Conservation (phyloP, 1,140 invertebrate genomes). For the Eumeta japonica region DNA sequence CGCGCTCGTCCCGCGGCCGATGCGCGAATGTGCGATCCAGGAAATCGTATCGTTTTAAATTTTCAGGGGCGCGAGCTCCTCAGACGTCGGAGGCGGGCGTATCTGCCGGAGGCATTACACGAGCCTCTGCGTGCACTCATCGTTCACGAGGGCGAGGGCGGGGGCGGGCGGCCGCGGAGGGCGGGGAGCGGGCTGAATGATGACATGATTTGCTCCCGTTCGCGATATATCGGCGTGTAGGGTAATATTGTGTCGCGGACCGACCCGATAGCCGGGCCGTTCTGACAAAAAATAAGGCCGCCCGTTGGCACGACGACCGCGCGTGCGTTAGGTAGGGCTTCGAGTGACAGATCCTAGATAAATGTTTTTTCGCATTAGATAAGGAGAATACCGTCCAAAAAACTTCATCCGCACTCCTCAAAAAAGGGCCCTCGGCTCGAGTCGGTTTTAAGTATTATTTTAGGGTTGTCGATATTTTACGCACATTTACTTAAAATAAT, state of each 20-base stretch:
- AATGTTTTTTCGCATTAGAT: conserved; percentile 44
- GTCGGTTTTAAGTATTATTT: no score
- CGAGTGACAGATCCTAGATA: conserved; percentile 51
- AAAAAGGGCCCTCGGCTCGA: no score
- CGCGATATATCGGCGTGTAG: conserved; percentile 41
- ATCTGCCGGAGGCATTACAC: conserved; percentile 18
- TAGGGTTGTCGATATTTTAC: no score
- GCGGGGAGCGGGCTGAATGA: conserved; percentile 36
- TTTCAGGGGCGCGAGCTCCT: no score
- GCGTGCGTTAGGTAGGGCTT: no score
- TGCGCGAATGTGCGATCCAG: no score
- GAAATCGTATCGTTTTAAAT: no score
- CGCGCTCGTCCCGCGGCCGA: no score
- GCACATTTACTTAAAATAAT: no score
- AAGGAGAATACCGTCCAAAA: conserved; percentile 29
- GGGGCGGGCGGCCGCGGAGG: conserved; percentile 31
- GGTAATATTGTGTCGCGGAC: conserved; percentile 46
- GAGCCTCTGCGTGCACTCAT: conserved; percentile 22
- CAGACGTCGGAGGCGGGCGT: conserved; percentile 7
- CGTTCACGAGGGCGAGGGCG: no score
- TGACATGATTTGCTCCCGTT: conserved; percentile 35
- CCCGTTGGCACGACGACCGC: conserved; percentile 45
- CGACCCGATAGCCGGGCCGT: conserved; percentile 43
- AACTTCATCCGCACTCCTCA: no score
- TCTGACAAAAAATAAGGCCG: conserved; percentile 51